phyloP scores from a whole-genome alignment of 2,888 invertebrate genomes.

The Idaea biselata region DNA sequence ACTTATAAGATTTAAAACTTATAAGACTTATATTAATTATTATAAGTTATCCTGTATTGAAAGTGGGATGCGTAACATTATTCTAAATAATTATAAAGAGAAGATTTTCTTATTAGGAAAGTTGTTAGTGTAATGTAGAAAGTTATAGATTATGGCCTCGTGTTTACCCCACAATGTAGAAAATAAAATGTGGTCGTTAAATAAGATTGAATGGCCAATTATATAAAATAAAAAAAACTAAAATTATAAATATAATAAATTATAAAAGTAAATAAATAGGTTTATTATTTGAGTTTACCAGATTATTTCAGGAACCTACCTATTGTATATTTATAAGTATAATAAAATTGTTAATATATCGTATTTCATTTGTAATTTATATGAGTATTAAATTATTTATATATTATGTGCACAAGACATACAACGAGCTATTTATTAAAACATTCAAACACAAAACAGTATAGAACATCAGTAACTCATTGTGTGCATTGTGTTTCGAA shows the following conservation, averaged over 20 bases:
- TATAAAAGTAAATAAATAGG: neutral
- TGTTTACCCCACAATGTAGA: slow-evolving; percentile 8
- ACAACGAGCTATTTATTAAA: neutral
- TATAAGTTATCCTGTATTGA: slow-evolving; percentile 6
- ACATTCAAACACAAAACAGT: neutral
- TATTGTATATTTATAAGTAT: neutral
- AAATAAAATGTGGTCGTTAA: neutral
- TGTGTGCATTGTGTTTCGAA: neutral
- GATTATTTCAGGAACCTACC: neutral
- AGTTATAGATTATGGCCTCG: slow-evolving; percentile 19
- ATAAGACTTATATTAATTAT: neutral
- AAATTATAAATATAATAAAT: neutral
- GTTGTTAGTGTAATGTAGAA: slow-evolving; percentile 20
- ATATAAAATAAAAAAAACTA: neutral
- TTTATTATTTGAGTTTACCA: neutral
- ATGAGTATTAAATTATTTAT: neutral
- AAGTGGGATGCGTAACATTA: slow-evolving; percentile 70
- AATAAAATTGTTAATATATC: neutral
- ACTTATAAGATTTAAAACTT: slow-evolving; percentile 4
- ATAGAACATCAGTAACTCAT: neutral
- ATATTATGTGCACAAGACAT: neutral
- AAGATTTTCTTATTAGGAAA: slow-evolving; percentile 32
- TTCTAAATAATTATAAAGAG: slow-evolving; percentile 76
- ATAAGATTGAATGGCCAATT: neutral
- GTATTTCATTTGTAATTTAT: neutral